These are phyloP conservation scores for Zaprionus africanus DNA, from an alignment of 1,140 invertebrate species.

Conservation along the genomic window DNA sequence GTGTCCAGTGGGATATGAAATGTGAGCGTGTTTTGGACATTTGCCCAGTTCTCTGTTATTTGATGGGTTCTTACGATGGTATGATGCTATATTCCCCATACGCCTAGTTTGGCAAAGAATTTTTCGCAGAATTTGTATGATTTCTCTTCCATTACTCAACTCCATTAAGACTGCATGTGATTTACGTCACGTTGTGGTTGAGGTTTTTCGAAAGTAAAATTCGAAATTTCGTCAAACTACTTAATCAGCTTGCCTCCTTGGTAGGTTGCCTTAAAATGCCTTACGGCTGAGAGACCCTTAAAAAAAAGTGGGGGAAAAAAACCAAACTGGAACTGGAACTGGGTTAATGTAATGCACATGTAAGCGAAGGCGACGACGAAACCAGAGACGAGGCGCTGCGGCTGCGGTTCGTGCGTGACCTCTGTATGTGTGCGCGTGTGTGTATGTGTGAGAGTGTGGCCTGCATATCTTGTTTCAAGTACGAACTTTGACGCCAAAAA, in stretches of 20 bases:
- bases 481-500: slow-evolving; percentile 73
- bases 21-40: slow-evolving; percentile 2
- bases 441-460: slow-evolving; percentile 30
- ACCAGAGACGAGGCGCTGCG: slow-evolving; percentile 27
- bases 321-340: slow-evolving; percentile 53
- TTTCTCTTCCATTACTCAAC: slow-evolving; percentile 36
- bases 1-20: neutral
- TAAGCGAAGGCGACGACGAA: slow-evolving; percentile 14
- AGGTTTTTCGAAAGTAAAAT: slow-evolving; percentile 45
- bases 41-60: slow-evolving; percentile 24
- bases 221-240: slow-evolving; percentile 58
- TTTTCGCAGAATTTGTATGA: neutral
- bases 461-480: slow-evolving; percentile 79
- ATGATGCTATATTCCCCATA: slow-evolving; percentile 43
- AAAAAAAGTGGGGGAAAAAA: slow-evolving; percentile 24
- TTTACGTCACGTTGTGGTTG: slow-evolving; percentile 42
- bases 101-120: slow-evolving; percentile 39
- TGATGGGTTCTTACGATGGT: slow-evolving; percentile 9
- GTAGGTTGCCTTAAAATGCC: slow-evolving; percentile 6
- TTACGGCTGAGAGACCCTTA: slow-evolving; percentile 29
- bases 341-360: slow-evolving; percentile 79
- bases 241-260: slow-evolving; percentile 54
- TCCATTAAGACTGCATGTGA: slow-evolving; percentile 28
- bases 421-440: slow-evolving; percentile 2
- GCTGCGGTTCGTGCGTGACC: slow-evolving; percentile 35